A percentile compares a stretch with the other conserved stretches of the same genome.
These are phyloP conservation scores for Eptatretus burgeri DNA, from an alignment of 2,113 vertebrate genomes.

Conservation along the genomic window DNA sequence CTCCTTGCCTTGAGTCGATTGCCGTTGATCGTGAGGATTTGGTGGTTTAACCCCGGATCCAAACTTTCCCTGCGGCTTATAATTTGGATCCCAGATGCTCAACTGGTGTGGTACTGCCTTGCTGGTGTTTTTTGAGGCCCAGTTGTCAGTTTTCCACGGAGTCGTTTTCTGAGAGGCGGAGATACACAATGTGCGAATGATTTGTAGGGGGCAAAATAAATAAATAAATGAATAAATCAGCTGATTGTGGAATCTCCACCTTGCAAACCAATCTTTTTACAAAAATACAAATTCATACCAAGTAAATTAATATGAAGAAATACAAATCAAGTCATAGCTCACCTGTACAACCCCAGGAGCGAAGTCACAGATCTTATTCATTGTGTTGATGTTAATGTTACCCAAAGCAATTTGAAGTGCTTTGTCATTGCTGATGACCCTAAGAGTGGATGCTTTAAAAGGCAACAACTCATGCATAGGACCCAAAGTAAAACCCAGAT, in stretches of 20 bases:
- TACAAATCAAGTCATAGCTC: conserved; percentile 5
- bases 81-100: conserved; percentile 37
- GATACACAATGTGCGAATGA: too few species aligned
- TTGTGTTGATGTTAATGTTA: conserved; percentile 47
- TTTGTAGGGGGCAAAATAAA: too few species aligned
- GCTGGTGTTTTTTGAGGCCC: conserved; percentile 16
- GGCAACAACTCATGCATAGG: too few species aligned
- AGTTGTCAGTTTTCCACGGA: conserved; percentile 22
- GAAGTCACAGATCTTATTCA: conserved; percentile 44
- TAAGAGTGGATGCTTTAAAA: too few species aligned
- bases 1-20: conserved; percentile 26
- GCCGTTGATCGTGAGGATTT: conserved; percentile 14
- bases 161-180: conserved; percentile 16
- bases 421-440: conserved; percentile 24
- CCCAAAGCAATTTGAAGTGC: conserved; percentile 68
- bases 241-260: too few species aligned
- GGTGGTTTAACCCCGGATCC: conserved; percentile 9
- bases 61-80: conserved; percentile 12
- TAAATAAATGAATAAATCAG: too few species aligned
- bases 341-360: conserved; percentile 26
- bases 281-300: background rate
- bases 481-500: too few species aligned
- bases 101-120: conserved; percentile 9
- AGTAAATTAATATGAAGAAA: background rate
- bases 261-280: conserved; percentile 5